Evolutionary conservation across 2,888 invertebrate species (phyloP).

Genomic region (Zaprionus bogoriensis): DNA sequence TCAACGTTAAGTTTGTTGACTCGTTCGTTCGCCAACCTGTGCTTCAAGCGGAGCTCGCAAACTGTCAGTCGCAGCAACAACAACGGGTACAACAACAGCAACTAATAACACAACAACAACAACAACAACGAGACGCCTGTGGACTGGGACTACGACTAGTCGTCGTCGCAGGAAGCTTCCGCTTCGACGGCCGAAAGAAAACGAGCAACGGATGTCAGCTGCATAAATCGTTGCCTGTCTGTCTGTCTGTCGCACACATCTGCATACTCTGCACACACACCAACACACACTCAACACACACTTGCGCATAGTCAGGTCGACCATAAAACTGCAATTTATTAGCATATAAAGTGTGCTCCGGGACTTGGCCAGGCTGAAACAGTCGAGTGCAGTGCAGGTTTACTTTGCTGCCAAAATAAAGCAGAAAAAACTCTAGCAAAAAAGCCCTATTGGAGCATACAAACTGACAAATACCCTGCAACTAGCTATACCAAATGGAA

Average conservation of each 20-base stretch:
- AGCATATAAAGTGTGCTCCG: conserved; percentile 65
- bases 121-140: conserved; percentile 5
- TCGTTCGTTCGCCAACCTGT: conserved; percentile 66
- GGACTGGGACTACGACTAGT: conserved; percentile 21
- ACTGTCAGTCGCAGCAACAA: conserved; percentile 24
- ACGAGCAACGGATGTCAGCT: conserved; percentile 74
- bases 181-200: conserved; percentile 58
- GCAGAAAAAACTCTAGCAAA: background rate
- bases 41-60: conserved; percentile 56
- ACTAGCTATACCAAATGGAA: too few relatives aligned
- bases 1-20: conserved; percentile 72
- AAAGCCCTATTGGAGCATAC: too few relatives aligned
- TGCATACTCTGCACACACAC: conserved; percentile 16
- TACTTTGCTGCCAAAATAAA: conserved; percentile 18
- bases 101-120: conserved; percentile 9
- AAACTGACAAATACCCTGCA: background rate
- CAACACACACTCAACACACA: background rate
- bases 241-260: conserved; percentile 50
- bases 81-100: conserved; percentile 2
- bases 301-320: conserved; percentile 26
- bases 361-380: conserved; percentile 31
- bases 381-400: conserved; percentile 48
- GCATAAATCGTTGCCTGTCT: conserved; percentile 70
- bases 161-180: conserved; percentile 60
- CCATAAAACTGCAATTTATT: conserved; percentile 79